Base-by-base conservation (phyloP, 2,113 vertebrate species). In the Enhydra lutris region DNA sequence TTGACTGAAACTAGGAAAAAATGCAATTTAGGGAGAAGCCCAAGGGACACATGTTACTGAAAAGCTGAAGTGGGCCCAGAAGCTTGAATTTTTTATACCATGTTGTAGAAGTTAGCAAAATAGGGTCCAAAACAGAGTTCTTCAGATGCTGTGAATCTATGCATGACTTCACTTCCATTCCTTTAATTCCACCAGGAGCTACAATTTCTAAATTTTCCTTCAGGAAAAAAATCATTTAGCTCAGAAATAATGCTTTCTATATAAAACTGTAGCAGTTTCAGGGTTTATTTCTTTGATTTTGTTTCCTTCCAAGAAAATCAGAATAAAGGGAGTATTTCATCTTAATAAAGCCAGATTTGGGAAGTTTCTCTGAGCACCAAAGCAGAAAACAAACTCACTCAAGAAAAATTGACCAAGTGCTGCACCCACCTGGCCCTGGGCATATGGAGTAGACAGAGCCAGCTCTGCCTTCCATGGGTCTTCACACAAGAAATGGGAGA, bases 171-270 rank as follows among this genome's bases (percentile, higher is more conserved):
- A 86, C 93, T 97, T 93, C 73, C 92, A 95, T 92, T 92, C 80
- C 71, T 91, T 67, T 80, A 91, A 95, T 94, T 97, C 95, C 86
- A 94, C 92, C 47, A 89, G 92, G 96, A 95, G 87, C 92, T 91
- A 82, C 69, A 87, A 95, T 94, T 90, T 96, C 94, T 96, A 89
- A 76, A 97, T 95, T 95, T 97, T 94, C 90, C 84, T 97, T 94
- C 71, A 97, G 96, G 83, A 97, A 78, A 94, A 97, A 96, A 95
- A 93, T 95, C 73, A 88, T 86, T 96, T 96, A 95, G 74, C 76
- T 95, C 92, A 95, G 95, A 97, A 97, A 95, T 95, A 97, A 93
- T 82, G 84, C 65, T 88, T 96, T 96, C 84, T 96, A 81, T 96
- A 92, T 97, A 97, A 97, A 97, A 95, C 50, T 65, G 29, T 90